These are phyloP conservation scores for Dinoponera quadriceps DNA, from an alignment of 1,140 invertebrate genomes.

Conservation along the genomic window DNA sequence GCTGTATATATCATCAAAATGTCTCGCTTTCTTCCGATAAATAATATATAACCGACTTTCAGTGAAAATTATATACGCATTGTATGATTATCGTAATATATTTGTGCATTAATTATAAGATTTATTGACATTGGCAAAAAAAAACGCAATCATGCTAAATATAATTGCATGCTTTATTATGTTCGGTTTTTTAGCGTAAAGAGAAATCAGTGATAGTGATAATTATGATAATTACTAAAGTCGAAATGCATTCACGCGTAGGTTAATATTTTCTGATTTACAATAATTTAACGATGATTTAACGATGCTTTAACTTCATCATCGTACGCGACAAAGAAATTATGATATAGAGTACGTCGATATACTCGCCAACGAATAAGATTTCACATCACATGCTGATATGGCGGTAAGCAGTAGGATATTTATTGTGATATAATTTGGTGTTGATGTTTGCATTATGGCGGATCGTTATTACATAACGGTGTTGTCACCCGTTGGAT, in stretches of 20 bases:
- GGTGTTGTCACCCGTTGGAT: slow-evolving; percentile 27
- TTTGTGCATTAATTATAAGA: not conserved
- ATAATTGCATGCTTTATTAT: not conserved
- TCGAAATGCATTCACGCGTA: not conserved
- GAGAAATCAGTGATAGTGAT: not conserved
- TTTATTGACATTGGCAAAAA: not conserved
- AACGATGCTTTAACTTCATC: too few relatives aligned
- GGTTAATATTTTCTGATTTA: too few relatives aligned
- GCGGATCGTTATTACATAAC: slow-evolving; percentile 12
- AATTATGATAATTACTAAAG: not conserved
- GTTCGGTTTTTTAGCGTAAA: not conserved
- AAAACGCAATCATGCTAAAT: not conserved
- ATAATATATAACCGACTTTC: not conserved
- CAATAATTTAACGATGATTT: too few relatives aligned
- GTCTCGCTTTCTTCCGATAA: not conserved
- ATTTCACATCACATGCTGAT: not conserved
- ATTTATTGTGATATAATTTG: slow-evolving; percentile 47
- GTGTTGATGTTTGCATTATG: slow-evolving; percentile 13
- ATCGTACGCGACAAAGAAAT: too few relatives aligned
- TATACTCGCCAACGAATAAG: not conserved
- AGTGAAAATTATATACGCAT: not conserved
- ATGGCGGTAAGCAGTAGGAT: not conserved
- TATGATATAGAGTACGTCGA: too few relatives aligned
- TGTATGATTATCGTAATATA: not conserved
- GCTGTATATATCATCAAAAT: not conserved